A percentile compares a stretch with the other conserved stretches of the same genome.
Evolutionary conservation across 2,888 invertebrate species (phyloP).

Genomic region (Pheosia gnoma): DNA sequence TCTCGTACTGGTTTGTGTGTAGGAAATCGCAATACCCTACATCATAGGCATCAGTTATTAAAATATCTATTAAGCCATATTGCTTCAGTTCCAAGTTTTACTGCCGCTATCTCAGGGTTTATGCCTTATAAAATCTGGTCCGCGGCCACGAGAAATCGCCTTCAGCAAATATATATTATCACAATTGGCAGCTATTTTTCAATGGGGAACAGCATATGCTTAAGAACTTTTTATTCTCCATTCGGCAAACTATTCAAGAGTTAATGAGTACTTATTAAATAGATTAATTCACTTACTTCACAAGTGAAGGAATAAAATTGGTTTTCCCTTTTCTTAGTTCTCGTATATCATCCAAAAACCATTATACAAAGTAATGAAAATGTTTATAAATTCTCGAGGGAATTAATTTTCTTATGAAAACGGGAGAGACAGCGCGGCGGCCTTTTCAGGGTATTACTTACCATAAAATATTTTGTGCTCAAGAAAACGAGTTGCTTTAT

Average conservation of each 20-base stretch:
- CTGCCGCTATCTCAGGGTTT: slow-evolving; percentile 74
- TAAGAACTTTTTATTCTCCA: slow-evolving; percentile 43
- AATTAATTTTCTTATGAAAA: slow-evolving; percentile 20
- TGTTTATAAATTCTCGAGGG: slow-evolving; percentile 11
- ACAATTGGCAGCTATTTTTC: slow-evolving; percentile 61
- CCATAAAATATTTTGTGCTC: slow-evolving; percentile 16
- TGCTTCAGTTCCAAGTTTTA: slow-evolving; percentile 75
- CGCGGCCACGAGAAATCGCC: slow-evolving; percentile 60
- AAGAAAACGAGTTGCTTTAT: background rate
- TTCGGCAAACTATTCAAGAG: slow-evolving; percentile 40
- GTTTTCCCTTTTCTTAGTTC: background rate
- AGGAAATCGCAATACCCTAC: no score
- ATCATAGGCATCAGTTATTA: no score
- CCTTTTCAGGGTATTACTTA: slow-evolving; percentile 13
- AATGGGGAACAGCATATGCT: slow-evolving; percentile 43
- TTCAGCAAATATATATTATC: slow-evolving; percentile 63
- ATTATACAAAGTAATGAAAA: slow-evolving; percentile 5
- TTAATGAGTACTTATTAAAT: slow-evolving; percentile 17
- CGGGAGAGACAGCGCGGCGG: slow-evolving; percentile 8
- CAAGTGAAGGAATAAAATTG: background rate
- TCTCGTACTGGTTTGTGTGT: no score
- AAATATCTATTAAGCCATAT: slow-evolving; percentile 51
- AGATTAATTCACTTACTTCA: no score
- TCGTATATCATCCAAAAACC: background rate
- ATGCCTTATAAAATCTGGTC: slow-evolving; percentile 76